Base-by-base conservation (phyloP, 2,797 vertebrate genomes). In the Catamblyrhynchus diadema region DNA sequence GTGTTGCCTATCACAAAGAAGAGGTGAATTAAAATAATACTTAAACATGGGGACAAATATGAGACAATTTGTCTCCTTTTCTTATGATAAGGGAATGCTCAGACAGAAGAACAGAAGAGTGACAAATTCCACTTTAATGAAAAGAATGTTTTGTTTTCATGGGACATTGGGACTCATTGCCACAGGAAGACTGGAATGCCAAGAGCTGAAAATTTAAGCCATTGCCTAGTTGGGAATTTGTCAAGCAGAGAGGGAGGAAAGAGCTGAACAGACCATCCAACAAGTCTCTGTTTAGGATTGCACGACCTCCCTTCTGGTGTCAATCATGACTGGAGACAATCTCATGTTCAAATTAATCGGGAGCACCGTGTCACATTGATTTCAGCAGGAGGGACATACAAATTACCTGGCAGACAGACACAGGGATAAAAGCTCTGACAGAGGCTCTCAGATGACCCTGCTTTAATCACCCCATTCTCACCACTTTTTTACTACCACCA, bases 51-150 rank as follows among this genome's bases (percentile, higher is more conserved):
- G 19, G 33, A 62, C 30, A 84, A 71, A 69, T 39, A 57, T 44
- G 10, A 60, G 45, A 72, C 33, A 33, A 48, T 79, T n/a, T 83
- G n/a, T 90, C 54, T 93, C 45, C 42, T 41, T 70, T 73, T 65
- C 53, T 83, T 39, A 80, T 10, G 54, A 74, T 61, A 88, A 67
- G 5, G 12, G 16, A 65, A 93, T n/a, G 25, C 25, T 88, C 50
- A 83, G 32, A 61, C 44, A 78, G 59, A 72, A 69, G 23, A 92
- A 72, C 9, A 77, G 51, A 89, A 90, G 77, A 89, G 84, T 88
- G 81, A 64, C 70, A 92, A 95, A 93, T 86, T 95, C 86, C 56
- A 79, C 83, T 72, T 83, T 92, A 65, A 81, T 78, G 45, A 79
- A 83, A 93, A 86, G 5, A 65, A 47, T 69, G 37, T 74, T 92